Evolutionary conservation across 2,888 invertebrate species (phyloP).

Genomic region (Heteromurus nitidus): DNA sequence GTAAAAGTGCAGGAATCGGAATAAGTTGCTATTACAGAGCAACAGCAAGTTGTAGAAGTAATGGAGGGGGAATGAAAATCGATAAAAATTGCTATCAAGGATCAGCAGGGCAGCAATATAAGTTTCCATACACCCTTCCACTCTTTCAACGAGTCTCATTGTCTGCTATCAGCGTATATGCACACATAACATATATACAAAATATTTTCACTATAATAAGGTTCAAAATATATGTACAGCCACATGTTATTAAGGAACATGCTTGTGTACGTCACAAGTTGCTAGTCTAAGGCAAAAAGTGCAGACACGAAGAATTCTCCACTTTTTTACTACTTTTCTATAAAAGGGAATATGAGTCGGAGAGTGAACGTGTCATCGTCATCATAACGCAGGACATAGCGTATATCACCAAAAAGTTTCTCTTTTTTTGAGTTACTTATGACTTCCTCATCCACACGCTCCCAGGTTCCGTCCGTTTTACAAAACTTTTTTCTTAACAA

Average conservation of each 20-base stretch:
- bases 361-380: constrained; percentile 28
- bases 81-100: constrained; percentile 73
- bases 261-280: too few species aligned
- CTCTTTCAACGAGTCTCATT: too few species aligned
- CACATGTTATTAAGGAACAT: too few species aligned
- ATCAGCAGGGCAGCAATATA: constrained; percentile 69
- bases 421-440: constrained; percentile 24
- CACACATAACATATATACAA: too few species aligned
- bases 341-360: constrained; percentile 20
- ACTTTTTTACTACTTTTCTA: constrained; percentile 16
- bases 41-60: constrained; percentile 26
- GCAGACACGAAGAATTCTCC: constrained; percentile 17
- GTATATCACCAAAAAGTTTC: not conserved
- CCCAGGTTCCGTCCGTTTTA: constrained; percentile 27
- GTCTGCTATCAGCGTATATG: too few species aligned
- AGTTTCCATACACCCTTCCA: not conserved
- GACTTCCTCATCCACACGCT: constrained; percentile 18
- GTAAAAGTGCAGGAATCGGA: too few species aligned
- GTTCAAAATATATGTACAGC: too few species aligned
- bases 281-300: too few species aligned
- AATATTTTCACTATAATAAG: too few species aligned
- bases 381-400: too few species aligned
- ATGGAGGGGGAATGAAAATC: constrained; percentile 70
- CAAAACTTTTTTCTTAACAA: constrained; percentile 10
- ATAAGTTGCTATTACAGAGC: too few species aligned